phyloP scores from a whole-genome alignment of 2,888 invertebrate genomes.

The Glaucopsyche alexis region DNA sequence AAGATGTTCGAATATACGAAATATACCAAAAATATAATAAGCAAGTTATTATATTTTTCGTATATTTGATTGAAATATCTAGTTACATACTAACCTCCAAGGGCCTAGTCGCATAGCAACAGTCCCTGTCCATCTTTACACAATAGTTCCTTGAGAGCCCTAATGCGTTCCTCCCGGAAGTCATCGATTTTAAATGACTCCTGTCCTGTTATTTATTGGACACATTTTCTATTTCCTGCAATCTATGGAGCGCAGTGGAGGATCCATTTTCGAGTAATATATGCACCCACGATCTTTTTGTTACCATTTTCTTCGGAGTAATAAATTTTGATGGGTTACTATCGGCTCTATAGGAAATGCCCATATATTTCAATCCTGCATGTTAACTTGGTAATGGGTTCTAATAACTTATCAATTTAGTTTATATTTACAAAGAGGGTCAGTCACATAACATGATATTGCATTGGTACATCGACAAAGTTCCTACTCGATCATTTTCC shows the following conservation, averaged over 20 bases:
- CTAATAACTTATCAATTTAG: neutral
- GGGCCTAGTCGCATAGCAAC: conserved; percentile 1
- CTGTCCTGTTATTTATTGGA: conserved; percentile 29
- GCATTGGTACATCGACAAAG: too few species aligned
- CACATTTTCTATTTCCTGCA: conserved; percentile 29
- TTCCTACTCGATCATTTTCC: too few species aligned
- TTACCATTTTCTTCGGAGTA: conserved; percentile 16
- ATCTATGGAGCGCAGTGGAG: conserved; percentile 22
- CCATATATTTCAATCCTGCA: neutral
- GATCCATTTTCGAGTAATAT: conserved; percentile 23
- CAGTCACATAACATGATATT: too few species aligned
- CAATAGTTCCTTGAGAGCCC: conserved; percentile 28
- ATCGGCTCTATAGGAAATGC: neutral
- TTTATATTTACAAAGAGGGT: neutral
- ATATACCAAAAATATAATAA: too few species aligned
- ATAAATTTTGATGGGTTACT: conserved; percentile 22
- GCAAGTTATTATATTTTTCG: too few species aligned
- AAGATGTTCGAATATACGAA: too few species aligned
- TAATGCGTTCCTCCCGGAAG: conserved; percentile 42
- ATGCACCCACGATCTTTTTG: conserved; percentile 28
- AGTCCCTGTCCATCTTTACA: conserved; percentile 9
- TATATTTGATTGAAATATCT: too few species aligned
- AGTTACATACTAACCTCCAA: neutral
- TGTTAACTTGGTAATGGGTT: neutral
- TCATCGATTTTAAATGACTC: conserved; percentile 40